Evolutionary conservation across 2,797 vertebrate genomes (phyloP), one percentile per base, ranked within the genome.

Genomic region (Sebastes variabilis): DNA sequence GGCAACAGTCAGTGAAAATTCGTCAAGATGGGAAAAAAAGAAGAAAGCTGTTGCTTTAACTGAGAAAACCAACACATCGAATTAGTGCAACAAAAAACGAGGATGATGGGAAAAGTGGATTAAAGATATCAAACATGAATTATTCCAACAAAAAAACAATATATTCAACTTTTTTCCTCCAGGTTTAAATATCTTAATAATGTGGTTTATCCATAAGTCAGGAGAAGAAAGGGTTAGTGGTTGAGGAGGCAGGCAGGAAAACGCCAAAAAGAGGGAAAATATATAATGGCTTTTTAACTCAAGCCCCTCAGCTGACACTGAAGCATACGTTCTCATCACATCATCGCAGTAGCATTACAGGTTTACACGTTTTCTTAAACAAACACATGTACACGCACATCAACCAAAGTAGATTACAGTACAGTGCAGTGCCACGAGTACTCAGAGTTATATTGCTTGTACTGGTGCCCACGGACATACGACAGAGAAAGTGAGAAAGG

Each of bases 361-460:
- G 59, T 66, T 67, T 65, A 83, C 25, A 80, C 22, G 20, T 81
- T 87, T 88, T 54, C 84, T 66, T 82, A 60, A 86, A 93, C 81
- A 88, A 86, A 89, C 69, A 86, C 79, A 90, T 70, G 60, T 30
- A 91, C 76, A 91, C 76, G 87, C 79, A 85, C 74, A 92, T 84
- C 75, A 86, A 91, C 49, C 61, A 38, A 82, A 83, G 81, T 80
- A 84, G 64, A 89, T 80, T 93, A 91, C 92, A 93, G 92, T 94
- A 87, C 89, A 91, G 89, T 86, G 83, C 89, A 89, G 92, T 88
- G 88, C 86, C 88, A 88, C 79, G 72, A 84, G 84, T 91, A 93
- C 84, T 89, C 80, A 89, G 81, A 85, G 81, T 88, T 82, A 84
- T 96, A 95, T 96, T 96, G 95, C 95, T 95, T 89, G 84, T 89